These are phyloP conservation scores for Thysanoteuthis rhombus DNA, from an alignment of 2,888 invertebrate genomes.

Conservation along the genomic window DNA sequence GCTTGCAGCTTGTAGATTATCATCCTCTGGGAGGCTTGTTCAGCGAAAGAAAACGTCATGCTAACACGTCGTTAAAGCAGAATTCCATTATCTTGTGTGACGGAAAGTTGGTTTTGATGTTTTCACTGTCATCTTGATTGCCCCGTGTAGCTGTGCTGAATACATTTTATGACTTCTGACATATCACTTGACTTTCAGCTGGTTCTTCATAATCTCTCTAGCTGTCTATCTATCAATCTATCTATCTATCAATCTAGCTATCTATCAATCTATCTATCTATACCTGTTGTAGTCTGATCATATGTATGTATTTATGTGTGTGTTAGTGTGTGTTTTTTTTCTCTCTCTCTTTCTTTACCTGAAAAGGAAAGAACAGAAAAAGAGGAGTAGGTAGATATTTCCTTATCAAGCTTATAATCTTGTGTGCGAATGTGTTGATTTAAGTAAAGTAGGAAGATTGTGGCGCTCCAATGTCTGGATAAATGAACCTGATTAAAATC, in stretches of 20 bases:
- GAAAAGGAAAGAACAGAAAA: no score
- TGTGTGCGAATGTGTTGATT: no score
- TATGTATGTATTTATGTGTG: no score
- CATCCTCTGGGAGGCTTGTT: background rate
- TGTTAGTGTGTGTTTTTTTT: no score
- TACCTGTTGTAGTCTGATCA: no score
- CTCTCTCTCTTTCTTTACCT: no score
- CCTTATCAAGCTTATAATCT: no score
- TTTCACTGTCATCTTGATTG: background rate
- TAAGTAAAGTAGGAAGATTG: no score
- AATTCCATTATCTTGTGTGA: constrained; percentile 12
- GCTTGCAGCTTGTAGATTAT: background rate
- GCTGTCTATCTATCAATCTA: background rate
- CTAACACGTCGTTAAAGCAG: background rate
- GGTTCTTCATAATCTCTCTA: background rate
- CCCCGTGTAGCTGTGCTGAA: background rate
- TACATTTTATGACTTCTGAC: background rate
- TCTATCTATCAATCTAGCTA: background rate
- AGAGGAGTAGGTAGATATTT: no score
- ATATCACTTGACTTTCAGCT: background rate
- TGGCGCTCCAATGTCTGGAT: no score
- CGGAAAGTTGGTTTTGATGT: background rate
- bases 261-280: background rate
- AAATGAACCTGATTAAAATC: no score
- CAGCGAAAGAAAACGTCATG: background rate